These are phyloP conservation scores for Enteromius radiatus DNA, from an alignment of 2,797 vertebrate species.

Conservation along the genomic window DNA sequence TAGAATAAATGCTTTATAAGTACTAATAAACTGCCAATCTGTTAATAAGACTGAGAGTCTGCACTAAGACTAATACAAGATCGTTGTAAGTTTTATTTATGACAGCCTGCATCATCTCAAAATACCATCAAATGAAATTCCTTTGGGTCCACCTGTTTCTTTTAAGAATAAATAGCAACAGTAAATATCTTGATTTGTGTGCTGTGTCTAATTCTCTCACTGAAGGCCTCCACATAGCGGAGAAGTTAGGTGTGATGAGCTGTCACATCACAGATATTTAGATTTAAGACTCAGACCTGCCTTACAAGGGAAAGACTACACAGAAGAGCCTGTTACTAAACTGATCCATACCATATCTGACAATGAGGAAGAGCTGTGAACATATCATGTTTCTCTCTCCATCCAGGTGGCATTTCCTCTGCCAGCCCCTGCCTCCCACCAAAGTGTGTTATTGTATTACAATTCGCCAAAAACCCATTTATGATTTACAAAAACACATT, in stretches of 20 bases:
- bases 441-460: not conserved
- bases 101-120: not conserved
- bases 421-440: not conserved
- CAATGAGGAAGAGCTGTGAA: conserved; percentile 70
- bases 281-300: conserved; percentile 75
- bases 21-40: no score
- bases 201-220: conserved; percentile 82
- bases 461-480: not conserved
- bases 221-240: conserved; percentile 79
- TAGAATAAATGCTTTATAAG: no score
- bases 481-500: not conserved
- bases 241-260: conserved; percentile 79
- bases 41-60: no score
- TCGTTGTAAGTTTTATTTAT: not conserved
- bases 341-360: conserved; percentile 84
- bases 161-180: conserved; percentile 72
- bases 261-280: conserved; percentile 75
- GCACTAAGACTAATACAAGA: not conserved
- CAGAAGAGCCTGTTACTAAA: conserved; percentile 83
- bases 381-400: conserved; percentile 74
- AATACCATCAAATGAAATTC: conserved; percentile 17
- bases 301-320: conserved; percentile 75
- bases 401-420: conserved; percentile 75
- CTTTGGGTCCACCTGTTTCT: conserved; percentile 65
- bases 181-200: conserved; percentile 82